Percentiles rank a stretch among this genome's conserved stretches.
These are phyloP conservation scores for Portunus trituberculatus DNA, from an alignment of 1,140 invertebrate genomes.

Conservation along the genomic window DNA sequence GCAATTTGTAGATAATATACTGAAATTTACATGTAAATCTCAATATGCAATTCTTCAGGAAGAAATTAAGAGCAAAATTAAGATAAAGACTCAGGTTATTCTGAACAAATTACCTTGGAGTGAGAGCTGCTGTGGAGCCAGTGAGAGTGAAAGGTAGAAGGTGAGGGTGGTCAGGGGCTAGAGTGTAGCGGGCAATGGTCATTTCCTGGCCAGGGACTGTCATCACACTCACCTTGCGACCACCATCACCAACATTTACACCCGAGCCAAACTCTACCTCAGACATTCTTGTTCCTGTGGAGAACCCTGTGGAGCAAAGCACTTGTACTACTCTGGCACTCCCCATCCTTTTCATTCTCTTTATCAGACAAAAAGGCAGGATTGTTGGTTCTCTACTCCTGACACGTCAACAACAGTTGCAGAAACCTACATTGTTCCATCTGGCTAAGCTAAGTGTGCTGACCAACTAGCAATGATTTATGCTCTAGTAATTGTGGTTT, in stretches of 20 bases:
- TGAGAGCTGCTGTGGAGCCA: slow-evolving; percentile 47
- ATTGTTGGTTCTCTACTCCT: too few relatives aligned
- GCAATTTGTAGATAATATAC: background rate
- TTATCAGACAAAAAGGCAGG: too few relatives aligned
- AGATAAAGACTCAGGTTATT: background rate
- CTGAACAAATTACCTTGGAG: slow-evolving; percentile 57
- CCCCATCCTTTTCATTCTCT: too few relatives aligned
- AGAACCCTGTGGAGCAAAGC: slow-evolving; percentile 42
- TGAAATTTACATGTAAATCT: background rate
- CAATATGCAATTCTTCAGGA: background rate
- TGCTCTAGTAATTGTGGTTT: too few relatives aligned
- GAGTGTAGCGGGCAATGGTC: slow-evolving; percentile 55
- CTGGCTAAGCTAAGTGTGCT: too few relatives aligned
- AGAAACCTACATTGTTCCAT: too few relatives aligned
- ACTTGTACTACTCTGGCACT: background rate
- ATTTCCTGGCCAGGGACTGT: slow-evolving; percentile 62
- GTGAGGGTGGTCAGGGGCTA: slow-evolving; percentile 62
- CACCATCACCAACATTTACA: slow-evolving; percentile 49
- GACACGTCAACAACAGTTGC: too few relatives aligned
- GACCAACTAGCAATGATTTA: too few relatives aligned
- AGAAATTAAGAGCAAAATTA: background rate
- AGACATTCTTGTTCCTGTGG: slow-evolving; percentile 65
- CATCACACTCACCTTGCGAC: slow-evolving; percentile 64
- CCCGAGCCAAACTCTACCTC: slow-evolving; percentile 63
- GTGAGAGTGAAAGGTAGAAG: slow-evolving; percentile 67